These are phyloP conservation scores for Ditylenchus weischeri DNA, from an alignment of 2,888 invertebrate species.

Conservation along the genomic window DNA sequence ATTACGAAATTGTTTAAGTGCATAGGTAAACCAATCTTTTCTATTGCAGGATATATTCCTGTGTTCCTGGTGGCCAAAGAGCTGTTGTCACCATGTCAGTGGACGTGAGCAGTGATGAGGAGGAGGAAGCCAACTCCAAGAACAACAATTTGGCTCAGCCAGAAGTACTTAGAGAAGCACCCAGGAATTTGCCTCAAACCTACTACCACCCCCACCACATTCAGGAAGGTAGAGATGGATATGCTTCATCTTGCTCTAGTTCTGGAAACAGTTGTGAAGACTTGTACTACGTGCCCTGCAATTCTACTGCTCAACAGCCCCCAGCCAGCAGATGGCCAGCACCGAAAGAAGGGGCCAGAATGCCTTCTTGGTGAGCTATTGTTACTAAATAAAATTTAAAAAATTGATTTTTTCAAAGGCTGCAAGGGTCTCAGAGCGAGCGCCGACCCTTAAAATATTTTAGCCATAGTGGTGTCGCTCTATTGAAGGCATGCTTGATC, in stretches of 20 bases:
- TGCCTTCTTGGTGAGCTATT: slow-evolving; percentile 2
- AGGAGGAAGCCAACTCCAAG: slow-evolving; percentile 13
- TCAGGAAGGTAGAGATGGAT: slow-evolving; percentile 3
- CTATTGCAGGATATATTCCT: slow-evolving; percentile 19
- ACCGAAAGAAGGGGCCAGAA: not conserved
- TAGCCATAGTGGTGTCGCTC: no score
- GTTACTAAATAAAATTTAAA: not conserved
- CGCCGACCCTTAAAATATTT: no score
- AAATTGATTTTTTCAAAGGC: no score
- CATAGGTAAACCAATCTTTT: not conserved
- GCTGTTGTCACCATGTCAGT: slow-evolving; percentile 24
- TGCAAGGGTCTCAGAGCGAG: no score
- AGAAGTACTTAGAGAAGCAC: not conserved
- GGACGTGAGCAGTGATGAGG: slow-evolving; percentile 7
- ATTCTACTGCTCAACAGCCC: not conserved
- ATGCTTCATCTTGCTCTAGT: slow-evolving; percentile 8
- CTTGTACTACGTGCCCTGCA: not conserved
- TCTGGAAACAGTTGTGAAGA: slow-evolving; percentile 5
- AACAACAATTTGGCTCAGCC: not conserved
- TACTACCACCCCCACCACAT: not conserved
- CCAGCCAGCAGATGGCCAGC: no score
- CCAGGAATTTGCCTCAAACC: not conserved
- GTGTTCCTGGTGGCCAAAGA: slow-evolving; percentile 17
- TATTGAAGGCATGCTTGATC: no score
- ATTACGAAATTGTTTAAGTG: not conserved